Evolutionary conservation across 2,888 invertebrate genomes (phyloP).

Genomic region (Acrobasis suavella): DNA sequence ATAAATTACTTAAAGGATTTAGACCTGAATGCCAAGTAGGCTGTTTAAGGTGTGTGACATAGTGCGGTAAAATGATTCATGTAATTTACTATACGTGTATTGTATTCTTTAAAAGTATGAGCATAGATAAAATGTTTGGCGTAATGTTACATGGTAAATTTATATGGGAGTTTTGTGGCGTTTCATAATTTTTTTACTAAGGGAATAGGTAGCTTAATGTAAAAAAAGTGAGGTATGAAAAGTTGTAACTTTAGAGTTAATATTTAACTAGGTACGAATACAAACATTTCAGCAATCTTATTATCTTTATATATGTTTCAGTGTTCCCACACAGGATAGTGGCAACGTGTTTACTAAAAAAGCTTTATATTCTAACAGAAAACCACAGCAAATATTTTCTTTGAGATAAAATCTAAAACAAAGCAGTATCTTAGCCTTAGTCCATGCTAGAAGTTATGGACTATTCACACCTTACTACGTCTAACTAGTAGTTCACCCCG

Average conservation of each 20-base stretch:
- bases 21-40: constrained; percentile 67
- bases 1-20: constrained; percentile 50
- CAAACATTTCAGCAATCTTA: no score
- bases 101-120: constrained; percentile 8
- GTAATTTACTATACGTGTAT: constrained; percentile 31
- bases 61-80: constrained; percentile 46
- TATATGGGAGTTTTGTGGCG: background rate
- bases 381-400: background rate
- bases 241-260: no score
- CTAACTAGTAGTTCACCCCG: no score
- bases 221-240: no score
- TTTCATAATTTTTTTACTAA: background rate
- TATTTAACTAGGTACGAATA: no score
- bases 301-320: no score
- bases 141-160: background rate
- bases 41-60: constrained; percentile 32
- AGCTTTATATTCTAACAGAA: background rate
- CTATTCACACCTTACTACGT: no score
- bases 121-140: background rate
- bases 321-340: no score
- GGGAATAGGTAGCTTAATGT: no score
- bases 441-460: no score
- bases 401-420: no score
- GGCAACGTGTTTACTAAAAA: background rate
- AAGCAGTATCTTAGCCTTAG: no score